phyloP scores from a whole-genome alignment of 2,888 invertebrate genomes.

The Drepanosiphum platanoidis region DNA sequence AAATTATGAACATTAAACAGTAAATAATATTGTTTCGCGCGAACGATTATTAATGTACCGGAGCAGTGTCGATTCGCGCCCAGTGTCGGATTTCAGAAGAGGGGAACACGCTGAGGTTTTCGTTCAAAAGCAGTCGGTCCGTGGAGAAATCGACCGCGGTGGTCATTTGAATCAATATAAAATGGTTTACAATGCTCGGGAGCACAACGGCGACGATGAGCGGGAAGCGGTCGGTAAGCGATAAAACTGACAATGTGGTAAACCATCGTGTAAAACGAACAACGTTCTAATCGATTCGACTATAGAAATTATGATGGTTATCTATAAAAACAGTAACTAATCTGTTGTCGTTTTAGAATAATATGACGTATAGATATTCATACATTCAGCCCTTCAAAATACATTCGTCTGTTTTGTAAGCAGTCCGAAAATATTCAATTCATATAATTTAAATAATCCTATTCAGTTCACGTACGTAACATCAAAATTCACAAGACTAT shows the following conservation, averaged over 20 bases:
- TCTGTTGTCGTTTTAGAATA: too few species aligned
- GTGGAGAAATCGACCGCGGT: neutral
- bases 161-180: too few species aligned
- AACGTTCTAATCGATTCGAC: too few species aligned
- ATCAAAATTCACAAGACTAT: neutral
- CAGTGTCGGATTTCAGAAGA: neutral
- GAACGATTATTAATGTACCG: neutral
- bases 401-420: neutral
- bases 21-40: neutral
- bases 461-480: neutral
- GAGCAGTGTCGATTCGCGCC: neutral
- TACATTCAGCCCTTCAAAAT: too few species aligned
- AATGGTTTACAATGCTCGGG: too few species aligned
- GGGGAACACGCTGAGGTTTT: neutral
- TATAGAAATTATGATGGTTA: too few species aligned
- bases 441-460: constrained; percentile 17
- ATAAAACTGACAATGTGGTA: neutral
- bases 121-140: neutral
- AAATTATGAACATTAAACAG: too few species aligned
- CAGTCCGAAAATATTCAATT: neutral
- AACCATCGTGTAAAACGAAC: too few species aligned
- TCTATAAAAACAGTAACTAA: too few species aligned
- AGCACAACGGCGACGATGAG: neutral
- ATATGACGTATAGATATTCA: too few species aligned
- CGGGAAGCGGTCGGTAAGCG: neutral